These are phyloP conservation scores for Ganaspis brasiliensis DNA, from an alignment of 2,888 invertebrate species.

Conservation along the genomic window DNA sequence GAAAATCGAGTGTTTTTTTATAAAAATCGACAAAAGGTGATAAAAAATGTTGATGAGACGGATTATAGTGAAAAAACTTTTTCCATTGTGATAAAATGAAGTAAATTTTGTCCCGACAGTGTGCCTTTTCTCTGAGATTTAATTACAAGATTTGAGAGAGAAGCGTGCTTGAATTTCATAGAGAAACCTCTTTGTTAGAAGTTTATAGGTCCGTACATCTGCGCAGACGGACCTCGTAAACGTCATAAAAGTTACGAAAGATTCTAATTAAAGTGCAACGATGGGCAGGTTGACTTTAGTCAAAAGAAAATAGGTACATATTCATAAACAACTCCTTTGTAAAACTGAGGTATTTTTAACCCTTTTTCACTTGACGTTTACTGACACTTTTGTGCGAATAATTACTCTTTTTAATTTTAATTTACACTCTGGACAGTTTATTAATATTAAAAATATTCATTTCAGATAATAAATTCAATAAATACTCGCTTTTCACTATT, in stretches of 20 bases:
- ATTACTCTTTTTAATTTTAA: too few relatives aligned
- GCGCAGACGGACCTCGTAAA: constrained; percentile 27
- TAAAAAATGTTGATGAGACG: background rate
- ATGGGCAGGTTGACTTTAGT: constrained; percentile 2
- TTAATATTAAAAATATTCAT: too few relatives aligned
- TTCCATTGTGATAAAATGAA: background rate
- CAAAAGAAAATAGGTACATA: constrained; percentile 14
- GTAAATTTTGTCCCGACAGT: background rate
- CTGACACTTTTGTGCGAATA: background rate
- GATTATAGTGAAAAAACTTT: background rate
- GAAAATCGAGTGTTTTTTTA: too few relatives aligned
- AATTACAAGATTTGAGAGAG: constrained; percentile 18
- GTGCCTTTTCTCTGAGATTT: background rate
- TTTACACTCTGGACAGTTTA: too few relatives aligned
- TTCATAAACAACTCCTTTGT: constrained; percentile 13
- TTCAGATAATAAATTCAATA: too few relatives aligned
- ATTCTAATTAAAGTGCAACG: constrained; percentile 39
- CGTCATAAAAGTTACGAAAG: constrained; percentile 27
- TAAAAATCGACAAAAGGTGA: background rate
- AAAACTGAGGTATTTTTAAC: background rate
- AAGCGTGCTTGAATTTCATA: constrained; percentile 19
- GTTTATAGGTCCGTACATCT: constrained; percentile 28
- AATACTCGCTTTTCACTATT: too few relatives aligned
- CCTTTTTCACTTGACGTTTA: constrained; percentile 2
- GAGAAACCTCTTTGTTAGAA: constrained; percentile 32